Conservation (phyloP, 2,797 vertebrate genomes). For the Malurus splendens region DNA sequence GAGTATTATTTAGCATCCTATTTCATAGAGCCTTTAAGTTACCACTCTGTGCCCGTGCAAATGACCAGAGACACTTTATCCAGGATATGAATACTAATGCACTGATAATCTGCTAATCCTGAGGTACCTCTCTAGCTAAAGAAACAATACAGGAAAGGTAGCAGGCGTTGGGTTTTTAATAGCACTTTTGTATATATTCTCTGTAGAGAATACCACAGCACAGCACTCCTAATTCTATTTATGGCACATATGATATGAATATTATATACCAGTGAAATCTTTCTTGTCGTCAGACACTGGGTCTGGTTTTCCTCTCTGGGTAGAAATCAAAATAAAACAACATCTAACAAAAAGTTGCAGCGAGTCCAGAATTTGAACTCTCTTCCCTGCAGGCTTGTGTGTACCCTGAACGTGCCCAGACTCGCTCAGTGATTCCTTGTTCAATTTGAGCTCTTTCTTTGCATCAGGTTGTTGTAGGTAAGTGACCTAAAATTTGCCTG, state of each 20-base stretch:
- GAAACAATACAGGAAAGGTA: background rate
- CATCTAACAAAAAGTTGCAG: background rate
- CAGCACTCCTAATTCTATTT: background rate
- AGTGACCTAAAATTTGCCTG: background rate
- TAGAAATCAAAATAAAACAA: background rate
- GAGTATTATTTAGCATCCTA: conserved; percentile 4
- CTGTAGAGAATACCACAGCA: background rate
- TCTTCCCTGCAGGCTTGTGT: background rate
- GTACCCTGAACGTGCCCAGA: background rate
- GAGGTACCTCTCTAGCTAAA: background rate
- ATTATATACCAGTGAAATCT: background rate
- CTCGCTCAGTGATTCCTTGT: accelerated
- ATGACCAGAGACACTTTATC: background rate
- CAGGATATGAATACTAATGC: background rate
- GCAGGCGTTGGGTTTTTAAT: background rate
- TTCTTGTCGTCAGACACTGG: background rate
- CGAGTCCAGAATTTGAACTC: background rate
- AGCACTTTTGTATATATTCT: background rate
- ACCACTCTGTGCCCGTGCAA: background rate
- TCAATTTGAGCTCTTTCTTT: background rate
- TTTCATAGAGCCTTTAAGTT: background rate
- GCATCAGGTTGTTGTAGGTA: background rate
- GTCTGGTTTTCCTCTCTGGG: background rate
- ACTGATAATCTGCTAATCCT: background rate
- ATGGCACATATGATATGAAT: background rate